Evolutionary conservation across 2,113 vertebrate species (phyloP), one percentile per base, ranked within the genome.

Genomic region (Dromaius novaehollandiae): DNA sequence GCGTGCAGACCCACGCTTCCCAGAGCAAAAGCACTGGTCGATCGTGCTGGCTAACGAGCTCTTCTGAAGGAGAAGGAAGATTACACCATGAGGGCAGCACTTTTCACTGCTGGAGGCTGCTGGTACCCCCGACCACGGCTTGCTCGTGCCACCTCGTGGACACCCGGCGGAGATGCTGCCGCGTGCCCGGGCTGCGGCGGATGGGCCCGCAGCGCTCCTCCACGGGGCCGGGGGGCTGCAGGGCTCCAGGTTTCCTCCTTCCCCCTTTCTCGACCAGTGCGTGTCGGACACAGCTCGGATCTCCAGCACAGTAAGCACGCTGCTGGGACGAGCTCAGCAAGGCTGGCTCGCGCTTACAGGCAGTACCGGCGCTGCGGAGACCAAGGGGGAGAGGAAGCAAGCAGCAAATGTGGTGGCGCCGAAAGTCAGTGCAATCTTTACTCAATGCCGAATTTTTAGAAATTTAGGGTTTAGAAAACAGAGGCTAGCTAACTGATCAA

Each of bases 61-160:
- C 38, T 34, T 6, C 38, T 8, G 3, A 34, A 20, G 20, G 40
- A 42, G 16, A 13, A 55, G 4, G 30, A 26, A 5, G 42, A 10
- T 32, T 4, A 8, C 3, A 3, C 36, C 44, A 14, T 7, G 4
- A 28, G 53, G 55, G 79, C 80, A 3, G 3, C 2, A 1, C 15
- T 22, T 3, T 7, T 32, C 7, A 7, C 71, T 3, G 13, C 3
- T 13, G 2, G 60, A 38, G 36, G 61, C 32, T 55, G 25, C 55
- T n/a, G 15, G 53, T 40, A 6, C 19, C 53, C 38, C 22, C 22
- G 18, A 9, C 34, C 19, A 86, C 61, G 40, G 90, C 32, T 61
- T n/a, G 75, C 82, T 93, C 60, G 21, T 80, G 95, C 94, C 95
- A 48, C 86, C 96, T 95, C 17, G 82, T 78, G 94, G 95, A 46